Conservation (phyloP, 2,888 invertebrate genomes). For the Pediacus dermestoides region DNA sequence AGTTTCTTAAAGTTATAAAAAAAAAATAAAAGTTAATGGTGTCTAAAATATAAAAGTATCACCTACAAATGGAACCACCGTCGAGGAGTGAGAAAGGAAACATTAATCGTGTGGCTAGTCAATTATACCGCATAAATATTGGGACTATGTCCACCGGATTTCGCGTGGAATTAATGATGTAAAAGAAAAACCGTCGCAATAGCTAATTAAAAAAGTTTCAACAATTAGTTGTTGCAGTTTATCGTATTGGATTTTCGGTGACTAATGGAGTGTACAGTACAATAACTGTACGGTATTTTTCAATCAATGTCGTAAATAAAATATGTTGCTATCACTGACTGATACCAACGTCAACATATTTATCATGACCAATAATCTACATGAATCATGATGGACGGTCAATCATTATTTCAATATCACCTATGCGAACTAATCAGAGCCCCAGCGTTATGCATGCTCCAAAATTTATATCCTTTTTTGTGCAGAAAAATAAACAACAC, state of each 20-base stretch:
- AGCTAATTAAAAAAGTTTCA: too few relatives aligned
- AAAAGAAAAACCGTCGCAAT: too few relatives aligned
- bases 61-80: too few relatives aligned
- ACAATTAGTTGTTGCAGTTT: too few relatives aligned
- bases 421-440: constrained; percentile 6
- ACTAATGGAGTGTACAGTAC: constrained; percentile 21
- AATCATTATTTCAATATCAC: constrained; percentile 27
- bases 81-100: too few relatives aligned
- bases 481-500: too few relatives aligned
- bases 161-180: too few relatives aligned
- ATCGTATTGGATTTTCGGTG: constrained; percentile 13
- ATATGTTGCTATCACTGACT: constrained; percentile 23
- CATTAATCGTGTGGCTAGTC: constrained; percentile 29
- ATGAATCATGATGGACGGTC: constrained; percentile 31
- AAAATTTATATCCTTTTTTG: constrained; percentile 14
- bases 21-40: too few relatives aligned
- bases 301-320: constrained; percentile 25
- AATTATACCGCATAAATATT: constrained; percentile 27
- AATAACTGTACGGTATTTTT: constrained; percentile 23
- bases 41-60: too few relatives aligned
- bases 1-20: too few relatives aligned
- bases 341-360: constrained; percentile 32
- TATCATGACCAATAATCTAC: constrained; percentile 33
- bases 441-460: constrained; percentile 13
- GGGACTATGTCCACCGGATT: too few relatives aligned